Percentiles rank a stretch among this genome's conserved stretches.
Conservation (phyloP, 1,140 invertebrate genomes). For the Drosophila truncata region DNA sequence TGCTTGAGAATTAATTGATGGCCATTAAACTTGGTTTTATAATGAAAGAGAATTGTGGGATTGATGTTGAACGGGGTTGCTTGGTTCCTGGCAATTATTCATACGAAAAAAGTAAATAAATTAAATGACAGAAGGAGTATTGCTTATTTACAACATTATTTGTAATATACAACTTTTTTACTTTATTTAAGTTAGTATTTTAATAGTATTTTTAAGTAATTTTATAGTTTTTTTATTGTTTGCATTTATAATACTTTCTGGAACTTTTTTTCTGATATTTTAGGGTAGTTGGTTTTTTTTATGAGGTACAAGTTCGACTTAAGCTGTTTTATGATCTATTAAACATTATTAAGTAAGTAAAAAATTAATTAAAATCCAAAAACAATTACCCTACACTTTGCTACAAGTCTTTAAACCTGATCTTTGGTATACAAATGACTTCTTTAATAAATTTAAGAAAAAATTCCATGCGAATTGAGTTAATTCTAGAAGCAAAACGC, state of each 20-base stretch:
- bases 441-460: constrained; percentile 5
- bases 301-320: too few relatives aligned
- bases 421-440: background rate
- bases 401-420: background rate
- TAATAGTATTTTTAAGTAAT: too few relatives aligned
- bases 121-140: constrained; percentile 26
- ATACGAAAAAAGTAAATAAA: constrained; percentile 24
- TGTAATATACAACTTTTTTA: constrained; percentile 23
- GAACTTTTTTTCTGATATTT: too few relatives aligned
- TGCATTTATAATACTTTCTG: too few relatives aligned
- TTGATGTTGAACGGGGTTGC: constrained; percentile 23
- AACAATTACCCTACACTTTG: background rate
- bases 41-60: constrained; percentile 25
- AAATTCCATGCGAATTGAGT: constrained; percentile 14
- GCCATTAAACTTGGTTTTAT: constrained; percentile 57
- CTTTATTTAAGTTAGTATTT: background rate
- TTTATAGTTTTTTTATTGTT: too few relatives aligned
- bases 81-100: constrained; percentile 5
- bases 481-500: constrained; percentile 27
- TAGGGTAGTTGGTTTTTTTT: background rate
- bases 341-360: too few relatives aligned
- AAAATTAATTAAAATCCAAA: too few relatives aligned
- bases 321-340: too few relatives aligned
- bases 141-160: constrained; percentile 29
- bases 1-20: constrained; percentile 51